Evolutionary conservation across 1,140 invertebrate genomes (phyloP).

Genomic region (Potamilus streckersoni): DNA sequence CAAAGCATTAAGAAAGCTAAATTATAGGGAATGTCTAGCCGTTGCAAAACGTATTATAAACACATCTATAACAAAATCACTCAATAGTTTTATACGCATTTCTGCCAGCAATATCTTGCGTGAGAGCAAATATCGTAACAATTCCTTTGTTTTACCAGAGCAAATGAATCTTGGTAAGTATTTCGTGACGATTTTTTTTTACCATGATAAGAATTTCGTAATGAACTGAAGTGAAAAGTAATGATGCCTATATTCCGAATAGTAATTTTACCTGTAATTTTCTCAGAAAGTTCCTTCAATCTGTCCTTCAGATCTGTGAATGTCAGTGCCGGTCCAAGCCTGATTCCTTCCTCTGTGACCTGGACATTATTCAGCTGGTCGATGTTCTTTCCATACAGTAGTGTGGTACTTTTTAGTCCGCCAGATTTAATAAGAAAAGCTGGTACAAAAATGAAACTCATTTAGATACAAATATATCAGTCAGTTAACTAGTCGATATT

Average conservation of each 20-base stretch:
- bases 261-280: slow-evolving; percentile 2
- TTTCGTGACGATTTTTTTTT: neutral
- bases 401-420: slow-evolving; percentile 11
- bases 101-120: neutral
- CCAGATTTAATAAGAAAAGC: slow-evolving; percentile 18
- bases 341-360: neutral
- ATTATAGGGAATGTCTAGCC: no score
- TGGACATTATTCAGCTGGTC: slow-evolving; percentile 7
- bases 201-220: neutral
- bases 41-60: no score
- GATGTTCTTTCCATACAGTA: slow-evolving; percentile 18
- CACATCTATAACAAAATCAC: no score
- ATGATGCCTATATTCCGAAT: neutral
- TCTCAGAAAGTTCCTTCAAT: neutral
- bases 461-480: neutral
- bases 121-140: neutral
- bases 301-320: slow-evolving; percentile 9
- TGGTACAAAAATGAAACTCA: neutral
- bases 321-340: slow-evolving; percentile 21
- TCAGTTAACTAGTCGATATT: neutral
- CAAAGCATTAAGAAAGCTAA: no score
- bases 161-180: neutral
- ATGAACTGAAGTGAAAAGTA: neutral
- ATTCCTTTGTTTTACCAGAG: neutral
- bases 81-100: no score